Evolutionary conservation across 2,797 vertebrate genomes (phyloP).

Genomic region (Xyrichtys novacula): DNA sequence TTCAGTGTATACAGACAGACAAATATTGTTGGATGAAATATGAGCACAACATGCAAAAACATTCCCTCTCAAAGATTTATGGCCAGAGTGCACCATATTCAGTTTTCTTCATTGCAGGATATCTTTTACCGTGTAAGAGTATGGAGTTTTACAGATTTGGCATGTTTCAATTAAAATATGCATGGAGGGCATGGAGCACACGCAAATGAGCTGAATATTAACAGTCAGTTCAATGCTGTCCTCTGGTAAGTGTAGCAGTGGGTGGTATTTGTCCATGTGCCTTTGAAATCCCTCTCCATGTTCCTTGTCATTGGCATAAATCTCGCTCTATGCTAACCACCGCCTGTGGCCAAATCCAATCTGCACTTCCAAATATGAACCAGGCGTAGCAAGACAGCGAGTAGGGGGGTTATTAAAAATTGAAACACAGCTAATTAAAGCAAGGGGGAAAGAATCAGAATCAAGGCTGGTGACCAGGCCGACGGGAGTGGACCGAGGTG

Average conservation of each 20-base stretch:
- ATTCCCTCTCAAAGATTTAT: no score
- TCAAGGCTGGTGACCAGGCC: conserved; percentile 26
- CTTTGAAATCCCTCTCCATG: conserved; percentile 51
- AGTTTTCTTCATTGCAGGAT: no score
- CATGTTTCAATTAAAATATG: conserved; percentile 34
- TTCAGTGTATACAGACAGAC: no score
- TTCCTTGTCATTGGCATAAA: conserved; percentile 41
- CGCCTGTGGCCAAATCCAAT: conserved; percentile 60
- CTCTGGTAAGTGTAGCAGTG: conserved; percentile 13
- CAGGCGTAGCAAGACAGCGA: conserved; percentile 41
- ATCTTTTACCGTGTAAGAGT: no score
- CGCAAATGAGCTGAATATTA: conserved; percentile 29
- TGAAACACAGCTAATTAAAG: conserved; percentile 74
- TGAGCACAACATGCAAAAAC: no score
- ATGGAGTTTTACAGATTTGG: no score
- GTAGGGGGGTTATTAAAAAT: conserved; percentile 71
- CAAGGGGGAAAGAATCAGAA: conserved; percentile 37
- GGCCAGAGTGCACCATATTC: no score
- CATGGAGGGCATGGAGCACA: conserved; percentile 1
- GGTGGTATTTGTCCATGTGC: conserved; percentile 29
- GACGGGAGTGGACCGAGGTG: conserved; percentile 22
- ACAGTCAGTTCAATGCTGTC: conserved; percentile 26
- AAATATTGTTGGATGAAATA: no score
- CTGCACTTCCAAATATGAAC: conserved; percentile 58
- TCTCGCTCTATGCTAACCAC: conserved; percentile 42